phyloP scores from a whole-genome alignment of 1,140 invertebrate genomes.

The Gryllus bimaculatus region DNA sequence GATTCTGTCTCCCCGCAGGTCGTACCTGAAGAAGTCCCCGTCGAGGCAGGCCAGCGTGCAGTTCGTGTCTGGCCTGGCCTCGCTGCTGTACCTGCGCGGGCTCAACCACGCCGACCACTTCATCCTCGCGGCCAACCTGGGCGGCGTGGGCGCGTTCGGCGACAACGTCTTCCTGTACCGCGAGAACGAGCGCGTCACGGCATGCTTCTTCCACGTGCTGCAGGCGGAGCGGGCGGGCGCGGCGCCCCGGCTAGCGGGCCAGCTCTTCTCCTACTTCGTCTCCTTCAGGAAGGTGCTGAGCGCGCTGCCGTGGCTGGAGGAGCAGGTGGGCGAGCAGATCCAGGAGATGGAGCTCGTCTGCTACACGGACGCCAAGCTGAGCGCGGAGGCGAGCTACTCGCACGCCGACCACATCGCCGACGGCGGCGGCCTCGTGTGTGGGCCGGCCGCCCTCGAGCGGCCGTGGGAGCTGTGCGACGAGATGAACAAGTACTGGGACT shows the following conservation, averaged over 20 bases:
- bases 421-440: background rate
- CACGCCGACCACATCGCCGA: background rate
- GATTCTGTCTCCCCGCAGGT: background rate
- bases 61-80: background rate
- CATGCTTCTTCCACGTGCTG: background rate
- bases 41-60: background rate
- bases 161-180: background rate
- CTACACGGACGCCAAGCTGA: background rate
- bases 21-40: background rate
- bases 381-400: background rate
- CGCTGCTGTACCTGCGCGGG: background rate
- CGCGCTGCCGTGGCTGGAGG: background rate
- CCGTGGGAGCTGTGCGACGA: background rate
- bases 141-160: background rate
- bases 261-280: background rate
- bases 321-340: background rate
- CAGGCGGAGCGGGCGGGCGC: no score
- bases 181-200: background rate
- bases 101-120: background rate
- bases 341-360: background rate
- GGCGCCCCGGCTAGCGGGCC: no score
- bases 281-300: background rate
- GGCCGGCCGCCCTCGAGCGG: no score
- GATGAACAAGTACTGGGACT: background rate
- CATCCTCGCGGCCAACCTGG: background rate